Conservation (phyloP, 2,797 vertebrate species). For the Pangasius krempfi region DNA sequence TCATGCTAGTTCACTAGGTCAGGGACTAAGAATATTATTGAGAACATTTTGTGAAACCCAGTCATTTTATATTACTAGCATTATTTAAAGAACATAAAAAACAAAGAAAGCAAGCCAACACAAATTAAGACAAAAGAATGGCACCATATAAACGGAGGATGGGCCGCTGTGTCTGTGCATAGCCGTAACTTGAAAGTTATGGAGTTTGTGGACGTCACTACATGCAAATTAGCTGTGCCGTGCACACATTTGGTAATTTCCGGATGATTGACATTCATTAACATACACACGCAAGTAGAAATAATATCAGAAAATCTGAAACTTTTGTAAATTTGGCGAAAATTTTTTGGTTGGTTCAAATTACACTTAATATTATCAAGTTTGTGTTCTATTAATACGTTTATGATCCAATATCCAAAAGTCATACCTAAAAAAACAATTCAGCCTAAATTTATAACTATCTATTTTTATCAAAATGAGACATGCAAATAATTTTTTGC, state of each 20-base stretch:
- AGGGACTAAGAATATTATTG: not conserved
- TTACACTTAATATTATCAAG: not conserved
- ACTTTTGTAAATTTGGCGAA: not conserved
- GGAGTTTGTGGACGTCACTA: not conserved
- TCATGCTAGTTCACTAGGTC: not conserved
- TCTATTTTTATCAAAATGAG: not conserved
- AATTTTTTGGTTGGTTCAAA: not conserved
- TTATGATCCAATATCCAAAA: not conserved
- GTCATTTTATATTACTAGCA: not conserved
- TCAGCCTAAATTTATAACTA: not conserved
- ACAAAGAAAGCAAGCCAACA: not conserved
- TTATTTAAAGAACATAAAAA: not conserved
- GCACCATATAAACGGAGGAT: not conserved
- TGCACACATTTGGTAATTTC: not conserved
- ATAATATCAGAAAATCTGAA: not conserved
- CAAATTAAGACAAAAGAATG: not conserved
- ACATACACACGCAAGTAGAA: not conserved
- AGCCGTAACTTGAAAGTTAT: not conserved
- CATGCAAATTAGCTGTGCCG: not conserved
- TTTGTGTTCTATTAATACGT: not conserved
- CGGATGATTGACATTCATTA: not conserved
- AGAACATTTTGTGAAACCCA: not conserved
- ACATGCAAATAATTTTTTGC: not conserved
- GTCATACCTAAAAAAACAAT: not conserved
- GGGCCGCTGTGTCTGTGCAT: too few species aligned